Base-by-base conservation (phyloP, 23 tunicate species). In the Ciona savignyi region DNA sequence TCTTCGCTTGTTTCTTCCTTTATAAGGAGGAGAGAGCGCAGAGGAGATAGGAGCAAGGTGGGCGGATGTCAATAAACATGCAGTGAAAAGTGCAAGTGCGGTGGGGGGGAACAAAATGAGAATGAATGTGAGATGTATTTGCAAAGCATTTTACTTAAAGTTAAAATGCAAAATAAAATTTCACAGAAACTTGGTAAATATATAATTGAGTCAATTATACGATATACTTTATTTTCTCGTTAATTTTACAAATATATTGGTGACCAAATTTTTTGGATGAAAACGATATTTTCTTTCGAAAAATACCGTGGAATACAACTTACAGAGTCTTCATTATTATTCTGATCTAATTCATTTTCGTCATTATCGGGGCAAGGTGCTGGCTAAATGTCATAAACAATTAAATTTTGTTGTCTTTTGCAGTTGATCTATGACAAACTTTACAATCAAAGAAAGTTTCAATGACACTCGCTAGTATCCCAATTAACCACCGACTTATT, bases 111-210 rank as follows among this genome's bases (percentile, higher is more conserved):
- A 42, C 15, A 42, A 42, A 42, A 42, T 42, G 56, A 42, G 56
- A 42, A 42, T 42, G 56, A 42, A 6, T 42, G 56, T 42, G 15
- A 6, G 56, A 42, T 42, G n/a, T n/a, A n/a, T n/a, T n/a, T 6
- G 56, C 56, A 42, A 42, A 42, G 56, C 56, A 42, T 42, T 42
- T 42, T 42, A 42, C n/a, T n/a, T n/a, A n/a, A n/a, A n/a, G n/a
- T n/a, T n/a, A n/a, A n/a, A n/a, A n/a, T n/a, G n/a, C n/a, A n/a
- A n/a, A n/a, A n/a, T n/a, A n/a, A n/a, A n/a, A n/a, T n/a, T n/a
- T n/a, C n/a, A n/a, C n/a, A n/a, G n/a, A n/a, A n/a, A n/a, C n/a
- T n/a, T n/a, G n/a, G n/a, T n/a, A n/a, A n/a, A n/a, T n/a, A n/a
- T n/a, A n/a, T n/a, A n/a, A n/a, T n/a, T n/a, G n/a, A n/a, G n/a